These are phyloP conservation scores for Sebastolobus alascanus DNA, from an alignment of 2,797 vertebrate genomes.

Conservation along the genomic window DNA sequence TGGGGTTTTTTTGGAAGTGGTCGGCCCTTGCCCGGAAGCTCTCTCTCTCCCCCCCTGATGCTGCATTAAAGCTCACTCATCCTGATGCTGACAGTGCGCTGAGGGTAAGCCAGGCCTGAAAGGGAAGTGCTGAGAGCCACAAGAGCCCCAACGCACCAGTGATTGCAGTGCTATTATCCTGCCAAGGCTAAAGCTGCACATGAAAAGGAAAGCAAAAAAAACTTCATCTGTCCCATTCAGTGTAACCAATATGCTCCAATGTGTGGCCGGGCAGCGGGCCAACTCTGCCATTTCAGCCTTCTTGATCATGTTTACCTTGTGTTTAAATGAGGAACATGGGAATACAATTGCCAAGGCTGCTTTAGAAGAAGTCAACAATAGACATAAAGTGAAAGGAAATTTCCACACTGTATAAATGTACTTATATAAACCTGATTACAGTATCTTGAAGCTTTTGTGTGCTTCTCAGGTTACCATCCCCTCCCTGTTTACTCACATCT, in stretches of 20 bases:
- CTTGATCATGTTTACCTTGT: constrained; percentile 32
- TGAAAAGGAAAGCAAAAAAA: constrained; percentile 65
- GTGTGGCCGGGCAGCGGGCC: constrained; percentile 27
- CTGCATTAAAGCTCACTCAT: constrained; percentile 74
- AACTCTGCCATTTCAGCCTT: constrained; percentile 29
- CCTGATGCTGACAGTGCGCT: constrained; percentile 80
- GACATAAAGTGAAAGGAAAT: not conserved
- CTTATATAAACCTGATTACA: constrained; percentile 7
- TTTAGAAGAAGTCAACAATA: constrained; percentile 2
- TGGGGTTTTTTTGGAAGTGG: constrained; percentile 33
- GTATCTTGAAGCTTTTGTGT: not conserved
- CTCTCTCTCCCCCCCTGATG: constrained; percentile 35
- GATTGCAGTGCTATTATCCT: constrained; percentile 69
- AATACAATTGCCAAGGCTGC: not conserved
- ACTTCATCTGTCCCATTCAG: constrained; percentile 56
- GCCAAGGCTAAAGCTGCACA: constrained; percentile 63
- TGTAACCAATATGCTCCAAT: constrained; percentile 59
- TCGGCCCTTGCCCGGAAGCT: constrained; percentile 59
- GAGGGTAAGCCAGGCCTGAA: constrained; percentile 83
- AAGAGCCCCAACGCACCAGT: constrained; percentile 55
- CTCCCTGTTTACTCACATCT: constrained; percentile 31
- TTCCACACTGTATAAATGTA: constrained; percentile 5
- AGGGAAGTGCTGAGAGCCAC: constrained; percentile 85
- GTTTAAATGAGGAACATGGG: constrained; percentile 19
- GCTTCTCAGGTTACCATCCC: constrained; percentile 22